Percentiles rank a stretch among this genome's conserved stretches.
Evolutionary conservation across 2,113 vertebrate species (phyloP).

Genomic region (Oxygymnocypris stewartii): DNA sequence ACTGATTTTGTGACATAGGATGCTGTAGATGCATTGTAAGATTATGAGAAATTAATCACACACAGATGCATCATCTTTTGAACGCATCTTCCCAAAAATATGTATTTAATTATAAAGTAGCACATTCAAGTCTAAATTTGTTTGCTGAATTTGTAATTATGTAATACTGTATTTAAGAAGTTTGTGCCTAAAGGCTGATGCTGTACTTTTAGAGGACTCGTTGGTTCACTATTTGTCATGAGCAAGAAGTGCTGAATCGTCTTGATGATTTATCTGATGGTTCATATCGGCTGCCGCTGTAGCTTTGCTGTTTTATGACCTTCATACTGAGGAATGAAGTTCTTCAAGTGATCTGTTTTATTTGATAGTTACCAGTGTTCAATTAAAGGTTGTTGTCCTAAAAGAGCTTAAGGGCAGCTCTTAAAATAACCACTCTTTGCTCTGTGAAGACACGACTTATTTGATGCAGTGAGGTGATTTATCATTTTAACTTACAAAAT

Average conservation of each 20-base stretch:
- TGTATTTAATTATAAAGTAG: background rate
- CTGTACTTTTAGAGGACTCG: slow-evolving; percentile 41
- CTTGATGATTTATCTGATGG: slow-evolving; percentile 55
- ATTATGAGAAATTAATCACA: background rate
- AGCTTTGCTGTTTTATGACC: background rate
- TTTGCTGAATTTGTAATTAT: background rate
- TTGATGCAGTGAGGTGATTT: background rate
- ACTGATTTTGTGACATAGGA: background rate
- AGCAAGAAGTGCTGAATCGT: slow-evolving; percentile 69
- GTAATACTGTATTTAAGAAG: background rate
- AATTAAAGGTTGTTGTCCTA: background rate
- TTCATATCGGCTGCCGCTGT: slow-evolving; percentile 37
- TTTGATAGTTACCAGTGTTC: background rate
- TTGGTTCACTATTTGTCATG: slow-evolving; percentile 48
- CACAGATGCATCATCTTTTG: background rate
- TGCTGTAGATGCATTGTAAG: background rate
- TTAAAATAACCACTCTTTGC: background rate
- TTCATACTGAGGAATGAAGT: background rate
- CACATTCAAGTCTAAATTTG: background rate
- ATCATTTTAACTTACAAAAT: background rate
- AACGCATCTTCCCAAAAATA: background rate
- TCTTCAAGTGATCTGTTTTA: background rate
- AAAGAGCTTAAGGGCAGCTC: background rate
- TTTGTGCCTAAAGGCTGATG: background rate
- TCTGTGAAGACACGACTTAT: background rate